Percentiles rank a stretch among this genome's conserved stretches.
These are phyloP conservation scores for Drosophila sp. DNA, from an alignment of 1,140 invertebrate species.

Conservation along the genomic window DNA sequence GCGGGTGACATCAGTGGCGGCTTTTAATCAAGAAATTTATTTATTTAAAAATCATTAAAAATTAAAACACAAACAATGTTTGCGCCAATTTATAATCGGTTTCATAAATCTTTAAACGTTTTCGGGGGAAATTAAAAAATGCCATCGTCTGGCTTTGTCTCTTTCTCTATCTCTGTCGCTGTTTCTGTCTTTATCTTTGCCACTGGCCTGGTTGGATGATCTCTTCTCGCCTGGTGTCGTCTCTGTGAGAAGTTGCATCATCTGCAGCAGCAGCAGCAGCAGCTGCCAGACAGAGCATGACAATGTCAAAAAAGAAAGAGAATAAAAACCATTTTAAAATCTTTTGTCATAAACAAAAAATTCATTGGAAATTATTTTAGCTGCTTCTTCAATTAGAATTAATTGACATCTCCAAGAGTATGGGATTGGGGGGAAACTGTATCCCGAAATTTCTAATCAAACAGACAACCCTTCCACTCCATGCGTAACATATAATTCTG, in stretches of 20 bases:
- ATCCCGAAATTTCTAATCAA: too few species aligned
- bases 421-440: too few species aligned
- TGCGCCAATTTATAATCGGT: conserved; percentile 34
- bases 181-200: conserved; percentile 1
- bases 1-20: conserved; percentile 33
- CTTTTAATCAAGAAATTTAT: conserved; percentile 2
- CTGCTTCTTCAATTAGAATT: conserved; percentile 45
- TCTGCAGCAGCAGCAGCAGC: conserved; percentile 12
- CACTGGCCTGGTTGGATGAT: conserved; percentile 11
- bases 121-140: conserved; percentile 71
- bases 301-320: conserved; percentile 26
- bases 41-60: conserved; percentile 14
- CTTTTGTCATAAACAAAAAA: conserved; percentile 9
- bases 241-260: conserved; percentile 45
- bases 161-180: conserved; percentile 3
- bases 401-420: conserved; percentile 19
- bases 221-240: conserved; percentile 7
- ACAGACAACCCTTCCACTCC: too few species aligned
- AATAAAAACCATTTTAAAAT: conserved; percentile 26
- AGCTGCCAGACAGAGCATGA: conserved; percentile 42
- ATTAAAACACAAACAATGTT: conserved; percentile 22
- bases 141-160: conserved; percentile 32
- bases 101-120: conserved; percentile 46
- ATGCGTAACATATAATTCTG: too few species aligned
- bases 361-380: conserved; percentile 33